Evolutionary conservation across 2,113 vertebrate species (phyloP), one percentile per base, ranked within the genome.

Genomic region (Microtus oregoni): DNA sequence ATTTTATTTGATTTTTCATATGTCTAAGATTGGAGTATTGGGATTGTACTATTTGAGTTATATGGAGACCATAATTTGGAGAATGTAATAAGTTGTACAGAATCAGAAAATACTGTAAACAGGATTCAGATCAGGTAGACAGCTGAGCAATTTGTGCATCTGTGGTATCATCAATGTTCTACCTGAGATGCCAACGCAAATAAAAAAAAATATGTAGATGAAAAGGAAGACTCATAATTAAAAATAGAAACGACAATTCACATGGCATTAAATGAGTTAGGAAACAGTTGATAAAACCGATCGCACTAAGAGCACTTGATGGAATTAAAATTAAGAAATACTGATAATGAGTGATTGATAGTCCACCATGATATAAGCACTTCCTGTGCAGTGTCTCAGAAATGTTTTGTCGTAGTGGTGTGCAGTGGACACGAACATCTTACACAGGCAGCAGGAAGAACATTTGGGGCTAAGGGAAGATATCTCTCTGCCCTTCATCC

Each of bases 241-340:
- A 58, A 82, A 72, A 35, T 70, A 50, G 38, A 35, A 3, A 7
- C 55, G 22, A 17, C 22, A 93, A 30, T 85, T 58, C 72, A 85
- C 1, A 41, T 44, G 81, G 52, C 7, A 26, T 91, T 10, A 94
- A 86, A 78, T 96, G 68, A 86, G 67, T 94, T 86, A 86, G 75
- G 75, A 90, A 94, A 70, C 52, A 19, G 3, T n/a, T 47, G 68
- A 78, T 11, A 58, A 86, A 50, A 26, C 14, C 35, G 13, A 83
- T 92, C 41, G 67, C 73, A 32, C 35, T 70, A 24, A 88, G 70
- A 41, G 10, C 12, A 81, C 1, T 24, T 92, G 30, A n/a, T 28
- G 77, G 52, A 13, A 50, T 15, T 81, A 52, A 85, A 88, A 90
- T 65, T 44, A 89, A 67, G 28, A 58, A 73, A 72, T 81, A 14